Evolutionary conservation across 2,113 vertebrate species (phyloP).

Genomic region (Ploceus nigricollis): DNA sequence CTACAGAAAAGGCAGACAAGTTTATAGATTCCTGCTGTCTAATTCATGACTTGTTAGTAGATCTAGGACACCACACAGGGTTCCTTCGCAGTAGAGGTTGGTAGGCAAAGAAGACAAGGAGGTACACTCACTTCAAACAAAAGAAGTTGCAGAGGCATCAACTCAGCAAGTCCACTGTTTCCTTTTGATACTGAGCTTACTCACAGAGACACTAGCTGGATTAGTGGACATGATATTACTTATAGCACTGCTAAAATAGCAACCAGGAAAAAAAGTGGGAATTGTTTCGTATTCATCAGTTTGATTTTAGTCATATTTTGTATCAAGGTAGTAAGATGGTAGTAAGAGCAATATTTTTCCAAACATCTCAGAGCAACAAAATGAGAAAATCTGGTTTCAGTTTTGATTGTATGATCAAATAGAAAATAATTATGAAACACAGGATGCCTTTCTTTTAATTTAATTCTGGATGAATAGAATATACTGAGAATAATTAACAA

Average conservation of each 20-base stretch:
- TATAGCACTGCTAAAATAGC: background rate
- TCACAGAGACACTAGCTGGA: background rate
- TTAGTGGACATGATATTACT: background rate
- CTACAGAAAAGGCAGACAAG: background rate
- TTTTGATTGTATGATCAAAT: background rate
- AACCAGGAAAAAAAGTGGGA: background rate
- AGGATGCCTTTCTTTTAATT: background rate
- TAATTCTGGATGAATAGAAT: background rate
- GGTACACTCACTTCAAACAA: background rate
- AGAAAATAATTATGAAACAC: background rate
- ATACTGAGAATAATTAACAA: background rate
- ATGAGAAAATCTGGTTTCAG: background rate
- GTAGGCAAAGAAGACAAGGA: background rate
- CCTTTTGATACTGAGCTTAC: background rate
- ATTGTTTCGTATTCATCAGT: background rate
- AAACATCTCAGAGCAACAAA: background rate
- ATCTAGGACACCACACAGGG: background rate
- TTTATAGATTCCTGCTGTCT: background rate
- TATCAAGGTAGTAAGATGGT: background rate
- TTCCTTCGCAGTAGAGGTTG: accelerated
- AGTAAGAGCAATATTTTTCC: background rate
- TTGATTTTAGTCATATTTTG: background rate
- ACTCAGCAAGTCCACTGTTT: background rate
- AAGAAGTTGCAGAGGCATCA: background rate
- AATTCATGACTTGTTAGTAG: background rate